Evolutionary conservation across 2,113 vertebrate species (phyloP).

Genomic region (Cranoglanis bouderius): DNA sequence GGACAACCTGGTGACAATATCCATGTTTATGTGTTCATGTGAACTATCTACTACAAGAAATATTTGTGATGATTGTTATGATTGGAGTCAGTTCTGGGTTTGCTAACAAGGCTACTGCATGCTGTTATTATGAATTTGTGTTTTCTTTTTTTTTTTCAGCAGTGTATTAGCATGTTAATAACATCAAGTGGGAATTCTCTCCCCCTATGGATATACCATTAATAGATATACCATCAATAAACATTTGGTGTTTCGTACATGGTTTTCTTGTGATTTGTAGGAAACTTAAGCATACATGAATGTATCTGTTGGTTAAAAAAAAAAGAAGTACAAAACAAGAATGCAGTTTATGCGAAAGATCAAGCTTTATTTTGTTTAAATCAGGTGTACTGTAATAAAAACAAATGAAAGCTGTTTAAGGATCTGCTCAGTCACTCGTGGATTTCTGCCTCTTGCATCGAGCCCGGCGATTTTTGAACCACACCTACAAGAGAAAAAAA

Average conservation of each 20-base stretch:
- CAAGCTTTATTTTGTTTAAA: slow-evolving; percentile 25
- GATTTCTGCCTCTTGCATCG: slow-evolving; percentile 62
- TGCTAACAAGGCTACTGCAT: slow-evolving; percentile 62
- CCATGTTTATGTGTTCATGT: slow-evolving; percentile 52
- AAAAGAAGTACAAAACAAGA: background rate
- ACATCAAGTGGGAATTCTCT: slow-evolving; percentile 52
- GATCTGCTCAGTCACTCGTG: slow-evolving; percentile 31
- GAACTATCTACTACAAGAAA: slow-evolving; percentile 51
- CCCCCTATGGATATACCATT: slow-evolving; percentile 44
- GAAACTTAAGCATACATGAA: background rate
- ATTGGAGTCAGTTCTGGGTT: slow-evolving; percentile 54
- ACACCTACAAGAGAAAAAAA: slow-evolving; percentile 62
- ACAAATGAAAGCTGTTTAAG: background rate
- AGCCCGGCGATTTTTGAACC: slow-evolving; percentile 77
- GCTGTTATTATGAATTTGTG: slow-evolving; percentile 59
- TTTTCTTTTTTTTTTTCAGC: slow-evolving; percentile 60
- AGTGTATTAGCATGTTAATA: slow-evolving; percentile 72
- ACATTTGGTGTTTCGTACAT: slow-evolving; percentile 69
- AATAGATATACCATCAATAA: slow-evolving; percentile 71
- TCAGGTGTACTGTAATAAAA: background rate
- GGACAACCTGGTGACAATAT: slow-evolving; percentile 44
- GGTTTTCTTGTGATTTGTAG: slow-evolving; percentile 26
- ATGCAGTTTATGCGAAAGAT: background rate
- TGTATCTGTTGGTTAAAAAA: background rate
- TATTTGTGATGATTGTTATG: slow-evolving; percentile 52